Percentiles rank a stretch among this genome's conserved stretches.
Conservation (phyloP, 1,140 invertebrate species). For the Cydia fagiglandana region DNA sequence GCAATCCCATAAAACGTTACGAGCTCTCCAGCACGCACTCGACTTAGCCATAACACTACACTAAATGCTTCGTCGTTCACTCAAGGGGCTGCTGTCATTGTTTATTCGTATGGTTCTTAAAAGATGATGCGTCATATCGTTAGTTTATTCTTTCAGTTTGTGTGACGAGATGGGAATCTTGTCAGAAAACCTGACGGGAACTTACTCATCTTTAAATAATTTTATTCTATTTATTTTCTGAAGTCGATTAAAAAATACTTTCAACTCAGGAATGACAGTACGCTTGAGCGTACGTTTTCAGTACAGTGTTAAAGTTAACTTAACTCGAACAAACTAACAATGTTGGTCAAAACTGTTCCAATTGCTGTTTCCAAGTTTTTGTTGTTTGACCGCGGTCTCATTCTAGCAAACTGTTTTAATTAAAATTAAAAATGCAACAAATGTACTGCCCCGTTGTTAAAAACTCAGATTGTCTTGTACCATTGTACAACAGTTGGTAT, state of each 20-base stretch:
- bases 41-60: conserved; percentile 24
- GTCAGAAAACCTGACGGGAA: not conserved
- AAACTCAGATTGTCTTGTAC: conserved; percentile 16
- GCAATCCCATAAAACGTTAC: conserved; percentile 27
- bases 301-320: not conserved
- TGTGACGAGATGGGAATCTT: not conserved
- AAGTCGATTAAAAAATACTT: not conserved
- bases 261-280: not conserved
- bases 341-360: conserved; percentile 21
- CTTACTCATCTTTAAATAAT: not conserved
- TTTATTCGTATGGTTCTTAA: conserved; percentile 3
- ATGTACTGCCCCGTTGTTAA: conserved; percentile 19
- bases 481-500: not conserved
- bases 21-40: conserved; percentile 23
- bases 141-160: not conserved
- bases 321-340: not conserved
- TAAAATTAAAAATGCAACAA: conserved; percentile 24
- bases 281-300: not conserved
- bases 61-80: conserved; percentile 14
- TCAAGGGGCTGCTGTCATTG: conserved; percentile 15
- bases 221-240: not conserved
- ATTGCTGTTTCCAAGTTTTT: conserved; percentile 19
- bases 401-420: conserved; percentile 26
- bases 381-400: conserved; percentile 25
- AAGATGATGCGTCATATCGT: conserved; percentile 5